A percentile compares a stretch with the other conserved stretches of the same genome.
Evolutionary conservation across 2,113 vertebrate species (phyloP).

Genomic region (Nerophis lumbriciformis): DNA sequence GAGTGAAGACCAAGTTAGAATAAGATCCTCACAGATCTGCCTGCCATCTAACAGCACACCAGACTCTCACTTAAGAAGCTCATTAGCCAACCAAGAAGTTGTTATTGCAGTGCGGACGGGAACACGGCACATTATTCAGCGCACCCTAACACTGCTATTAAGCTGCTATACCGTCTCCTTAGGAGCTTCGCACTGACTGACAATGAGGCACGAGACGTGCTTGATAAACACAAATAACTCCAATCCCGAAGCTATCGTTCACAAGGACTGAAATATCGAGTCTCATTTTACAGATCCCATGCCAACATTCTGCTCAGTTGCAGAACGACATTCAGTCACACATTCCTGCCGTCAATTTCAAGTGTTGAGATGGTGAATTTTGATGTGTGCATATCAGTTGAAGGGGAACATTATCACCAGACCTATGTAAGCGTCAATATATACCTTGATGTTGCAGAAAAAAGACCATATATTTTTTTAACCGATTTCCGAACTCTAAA

Average conservation of each 20-base stretch:
- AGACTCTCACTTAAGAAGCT: slow-evolving; percentile 51
- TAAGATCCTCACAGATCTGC: slow-evolving; percentile 68
- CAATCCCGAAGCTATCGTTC: slow-evolving; percentile 23
- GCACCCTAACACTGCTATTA: slow-evolving; percentile 24
- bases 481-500: too few species aligned
- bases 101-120: slow-evolving; percentile 40
- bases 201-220: slow-evolving; percentile 22
- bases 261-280: slow-evolving; percentile 25
- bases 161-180: slow-evolving; percentile 28
- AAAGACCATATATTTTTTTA: too few species aligned
- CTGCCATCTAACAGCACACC: slow-evolving; percentile 67
- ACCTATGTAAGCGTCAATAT: too few species aligned
- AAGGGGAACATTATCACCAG: too few species aligned
- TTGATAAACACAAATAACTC: slow-evolving; percentile 34
- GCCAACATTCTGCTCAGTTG: slow-evolving; percentile 37
- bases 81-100: slow-evolving; percentile 62
- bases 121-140: slow-evolving; percentile 36
- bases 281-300: slow-evolving; percentile 35
- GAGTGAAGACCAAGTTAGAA: slow-evolving; percentile 74
- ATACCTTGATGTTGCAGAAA: too few species aligned
- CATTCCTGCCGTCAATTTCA: slow-evolving; percentile 28
- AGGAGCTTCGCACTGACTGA: slow-evolving; percentile 15
- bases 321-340: slow-evolving; percentile 30
- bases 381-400: slow-evolving; percentile 61
- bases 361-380: slow-evolving; percentile 58